These are phyloP conservation scores for Leptinotarsa texana DNA, from an alignment of 1,140 invertebrate genomes.

Conservation along the genomic window DNA sequence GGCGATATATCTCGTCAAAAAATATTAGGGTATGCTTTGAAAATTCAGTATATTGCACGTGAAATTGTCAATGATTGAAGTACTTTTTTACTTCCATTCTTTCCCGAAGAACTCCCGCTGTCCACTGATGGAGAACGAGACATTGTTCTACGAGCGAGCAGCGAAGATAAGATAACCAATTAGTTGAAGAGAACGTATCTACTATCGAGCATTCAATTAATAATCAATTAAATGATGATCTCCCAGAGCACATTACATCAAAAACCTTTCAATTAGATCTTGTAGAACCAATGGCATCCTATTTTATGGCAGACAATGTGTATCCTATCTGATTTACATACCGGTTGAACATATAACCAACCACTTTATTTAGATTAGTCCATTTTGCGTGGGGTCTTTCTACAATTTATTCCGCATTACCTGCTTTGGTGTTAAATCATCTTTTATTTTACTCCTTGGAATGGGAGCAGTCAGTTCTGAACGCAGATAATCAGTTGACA, in stretches of 20 bases:
- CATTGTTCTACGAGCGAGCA: background rate
- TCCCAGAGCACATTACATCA: slow-evolving; percentile 5
- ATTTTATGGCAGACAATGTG: slow-evolving; percentile 20
- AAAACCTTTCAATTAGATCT: slow-evolving; percentile 26
- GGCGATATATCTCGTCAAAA: no score
- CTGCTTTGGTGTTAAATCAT: slow-evolving; percentile 14
- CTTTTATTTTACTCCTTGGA: background rate
- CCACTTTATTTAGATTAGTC: slow-evolving; percentile 25
- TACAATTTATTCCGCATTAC: slow-evolving; percentile 22
- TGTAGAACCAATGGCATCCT: slow-evolving; percentile 16
- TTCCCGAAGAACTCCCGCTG: background rate
- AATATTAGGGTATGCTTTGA: no score
- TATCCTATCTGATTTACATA: slow-evolving; percentile 27
- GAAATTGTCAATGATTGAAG: no score
- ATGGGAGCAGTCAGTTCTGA: background rate
- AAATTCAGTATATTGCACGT: no score
- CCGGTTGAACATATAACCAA: slow-evolving; percentile 25
- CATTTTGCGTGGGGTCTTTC: slow-evolving; percentile 21
- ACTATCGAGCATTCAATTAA: slow-evolving; percentile 17
- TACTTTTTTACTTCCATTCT: no score
- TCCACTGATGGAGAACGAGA: background rate
- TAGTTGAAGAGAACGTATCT: slow-evolving; percentile 10
- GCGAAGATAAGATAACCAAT: slow-evolving; percentile 13
- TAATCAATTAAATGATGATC: slow-evolving; percentile 21
- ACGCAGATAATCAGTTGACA: background rate